Evolutionary conservation across 2,888 invertebrate species (phyloP), one percentile per base, ranked within the genome.

Genomic region (Thelaira solivaga): DNA sequence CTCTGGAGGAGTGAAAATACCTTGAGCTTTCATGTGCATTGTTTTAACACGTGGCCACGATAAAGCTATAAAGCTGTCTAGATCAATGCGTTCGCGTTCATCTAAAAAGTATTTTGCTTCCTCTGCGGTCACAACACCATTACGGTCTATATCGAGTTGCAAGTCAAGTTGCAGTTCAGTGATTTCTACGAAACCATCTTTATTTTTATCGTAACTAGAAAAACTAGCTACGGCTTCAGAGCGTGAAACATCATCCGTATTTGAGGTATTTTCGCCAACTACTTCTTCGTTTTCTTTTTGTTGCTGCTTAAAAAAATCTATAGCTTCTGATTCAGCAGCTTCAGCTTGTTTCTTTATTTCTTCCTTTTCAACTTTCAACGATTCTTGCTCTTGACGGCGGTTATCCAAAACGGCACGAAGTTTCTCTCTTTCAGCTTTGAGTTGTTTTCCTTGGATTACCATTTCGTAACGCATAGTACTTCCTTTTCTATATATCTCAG

Each of bases 91-190:
- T 47, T 93, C 92, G 72, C 91, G 91, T 74, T 94, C 93, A 81
- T 92, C 92, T 64, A 95, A 89, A 88, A 94, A 95, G 84, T 91
- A 93, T 84, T 92, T 92, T 0, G 96, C 94, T 90, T 99, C 98
- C 73, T 97, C 97, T 22, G 93, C 93, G 74, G 94, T 93, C 13
- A 99, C 96, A 83, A 92, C 92, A 7, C 97, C 98, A 90, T 98
- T 94, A 76, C 93, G 93, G 89, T 99, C 94, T 82, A 93, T 94
- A 90, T 99, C 99, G 90, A 99, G 96, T 49, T 92, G 93, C 83
- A 91, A 90, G 73, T 93, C 92, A 1, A 92, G 91, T 89, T 93
- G 93, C 6, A 96, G 86, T 90, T 94, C 96, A 68, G 90, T 89
- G 49, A 93, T 84, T 77, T 93, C 92, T 36, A 97, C 87, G 43